Evolutionary conservation across 1,140 invertebrate genomes (phyloP).

Genomic region (Coptotermes formosanus): DNA sequence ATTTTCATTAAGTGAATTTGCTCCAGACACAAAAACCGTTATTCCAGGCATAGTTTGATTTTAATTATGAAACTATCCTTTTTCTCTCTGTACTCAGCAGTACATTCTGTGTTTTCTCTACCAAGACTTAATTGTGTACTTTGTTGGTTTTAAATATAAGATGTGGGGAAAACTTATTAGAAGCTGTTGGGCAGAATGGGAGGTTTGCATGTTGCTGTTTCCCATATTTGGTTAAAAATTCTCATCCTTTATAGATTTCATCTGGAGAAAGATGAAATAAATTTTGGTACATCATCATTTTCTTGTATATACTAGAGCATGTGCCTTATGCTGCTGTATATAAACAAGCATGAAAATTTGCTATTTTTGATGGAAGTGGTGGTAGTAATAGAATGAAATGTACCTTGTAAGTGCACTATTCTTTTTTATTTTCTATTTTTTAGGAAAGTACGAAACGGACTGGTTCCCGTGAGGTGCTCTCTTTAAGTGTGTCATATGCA

Average conservation of each 20-base stretch:
- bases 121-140: too few species aligned
- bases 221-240: not conserved
- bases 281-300: not conserved
- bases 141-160: too few species aligned
- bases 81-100: too few species aligned
- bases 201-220: not conserved
- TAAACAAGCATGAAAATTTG: not conserved
- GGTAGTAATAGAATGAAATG: not conserved
- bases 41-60: too few species aligned
- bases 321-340: not conserved
- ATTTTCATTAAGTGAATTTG: too few species aligned
- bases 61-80: too few species aligned
- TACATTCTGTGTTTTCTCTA: too few species aligned
- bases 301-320: not conserved
- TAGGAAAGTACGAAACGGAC: constrained; percentile 7
- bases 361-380: not conserved
- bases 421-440: not conserved
- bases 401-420: not conserved
- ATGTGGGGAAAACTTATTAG: too few species aligned
- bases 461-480: constrained; percentile 5
- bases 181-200: too few species aligned
- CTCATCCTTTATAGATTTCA: not conserved
- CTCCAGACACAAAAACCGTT: too few species aligned
- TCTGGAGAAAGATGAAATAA: not conserved
- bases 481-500: not conserved